A percentile compares a stretch with the other conserved stretches of the same genome.
Evolutionary conservation across 2,888 invertebrate genomes (phyloP).

Genomic region (Tridacna gigas): DNA sequence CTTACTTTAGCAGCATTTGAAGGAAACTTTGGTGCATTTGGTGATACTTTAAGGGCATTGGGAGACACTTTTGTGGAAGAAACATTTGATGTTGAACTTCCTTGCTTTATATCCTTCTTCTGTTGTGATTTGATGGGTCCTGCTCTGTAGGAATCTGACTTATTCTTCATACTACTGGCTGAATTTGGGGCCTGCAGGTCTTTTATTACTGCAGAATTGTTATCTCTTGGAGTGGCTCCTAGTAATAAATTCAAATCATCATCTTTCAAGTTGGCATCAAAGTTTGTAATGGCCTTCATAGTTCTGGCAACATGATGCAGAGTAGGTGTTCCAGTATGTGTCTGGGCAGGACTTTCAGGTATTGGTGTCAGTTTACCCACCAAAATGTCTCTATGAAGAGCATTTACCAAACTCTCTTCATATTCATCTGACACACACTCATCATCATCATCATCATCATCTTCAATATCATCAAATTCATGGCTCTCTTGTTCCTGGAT

Average conservation of each 20-base stretch:
- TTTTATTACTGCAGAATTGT: not conserved
- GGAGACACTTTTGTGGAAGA: not conserved
- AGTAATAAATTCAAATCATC: conserved; percentile 68
- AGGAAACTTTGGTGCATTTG: not conserved
- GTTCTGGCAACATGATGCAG: conserved; percentile 65
- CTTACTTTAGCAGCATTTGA: not conserved
- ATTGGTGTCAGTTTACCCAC: conserved; percentile 75
- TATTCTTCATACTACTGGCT: conserved; percentile 11
- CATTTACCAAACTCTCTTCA: conserved; percentile 47
- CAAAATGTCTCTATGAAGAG: conserved; percentile 67
- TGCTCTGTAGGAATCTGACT: conserved; percentile 37
- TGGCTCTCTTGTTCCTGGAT: conserved; percentile 45
- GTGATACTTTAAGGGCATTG: not conserved
- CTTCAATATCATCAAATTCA: conserved; percentile 50
- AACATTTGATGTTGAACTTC: not conserved
- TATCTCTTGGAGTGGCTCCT: conserved; percentile 63
- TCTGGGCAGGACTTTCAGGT: conserved; percentile 74
- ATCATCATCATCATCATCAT: conserved; percentile 44
- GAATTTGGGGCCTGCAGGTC: conserved; percentile 8
- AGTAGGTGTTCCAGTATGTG: conserved; percentile 47
- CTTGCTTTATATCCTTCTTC: conserved; percentile 3
- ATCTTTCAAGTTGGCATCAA: conserved; percentile 73
- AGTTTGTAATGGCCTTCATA: conserved; percentile 72
- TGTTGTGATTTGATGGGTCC: conserved; percentile 20
- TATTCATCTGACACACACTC: conserved; percentile 34